Base-by-base conservation (phyloP, 2,797 vertebrate species). In the Acrocephalus scirpaceus region DNA sequence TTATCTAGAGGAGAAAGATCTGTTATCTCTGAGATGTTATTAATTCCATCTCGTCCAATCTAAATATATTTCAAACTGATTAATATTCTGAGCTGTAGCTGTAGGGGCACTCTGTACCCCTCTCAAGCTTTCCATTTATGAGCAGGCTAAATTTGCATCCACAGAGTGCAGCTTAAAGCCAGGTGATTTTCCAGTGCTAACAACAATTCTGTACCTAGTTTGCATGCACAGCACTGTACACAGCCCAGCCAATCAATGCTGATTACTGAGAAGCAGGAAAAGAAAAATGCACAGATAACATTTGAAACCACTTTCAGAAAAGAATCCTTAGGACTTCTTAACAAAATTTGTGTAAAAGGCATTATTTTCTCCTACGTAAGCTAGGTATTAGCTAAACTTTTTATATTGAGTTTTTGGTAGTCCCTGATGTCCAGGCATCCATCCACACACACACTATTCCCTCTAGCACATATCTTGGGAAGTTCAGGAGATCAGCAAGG, bases 1-100 rank as follows among this genome's bases (percentile, higher is more conserved):
- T 95, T 92, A 95, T 90, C 76, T 88, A 66, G 94, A 89, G 92
- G 79, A 74, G 84, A 75, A 90, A 88, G 86, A 85, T 85, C 56
- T 89, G 32, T 95, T 95, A 73, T 91, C 57, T 81, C 65, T 75
- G 90, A 13, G 30, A 73, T 2, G 3, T 90, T 96, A 87, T 87
- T 92, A 91, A 83, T 96, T 67, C 88, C 73, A 85, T 51, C 67
- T 93, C 60, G 79, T 90, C 57, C 91, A 86, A 40, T 70, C 80
- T 92, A 92, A 93, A 87, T 94, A 80, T 94, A 88, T 92, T 94
- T 93, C 90, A 94, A 78, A 70, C 66, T 80, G 84, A 91, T 93
- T 95, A 96, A 96, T 95, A 96, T 96, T 95, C 95, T 4, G 2
- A 69, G 65, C 51, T 65, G 86, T 86, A 92, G 81, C 92, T 84